Percentiles rank a stretch among this genome's conserved stretches.
Evolutionary conservation across 2,797 vertebrate species (phyloP).

Genomic region (Thamnophis elegans): DNA sequence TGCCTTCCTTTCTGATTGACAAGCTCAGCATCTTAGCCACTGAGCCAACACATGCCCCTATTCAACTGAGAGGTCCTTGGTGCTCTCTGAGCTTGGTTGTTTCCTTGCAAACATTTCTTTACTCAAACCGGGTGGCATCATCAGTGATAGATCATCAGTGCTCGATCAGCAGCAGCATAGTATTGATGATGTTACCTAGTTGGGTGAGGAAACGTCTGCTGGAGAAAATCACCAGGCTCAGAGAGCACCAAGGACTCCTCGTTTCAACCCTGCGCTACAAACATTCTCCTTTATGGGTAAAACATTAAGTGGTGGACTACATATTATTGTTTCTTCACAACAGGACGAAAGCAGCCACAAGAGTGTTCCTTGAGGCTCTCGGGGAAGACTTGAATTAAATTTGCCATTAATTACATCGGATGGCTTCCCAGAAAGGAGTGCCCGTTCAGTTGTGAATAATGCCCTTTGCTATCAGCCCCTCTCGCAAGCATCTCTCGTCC

Average conservation of each 20-base stretch:
- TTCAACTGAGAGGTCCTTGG: not conserved
- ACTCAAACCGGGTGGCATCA: not conserved
- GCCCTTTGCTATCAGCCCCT: not conserved
- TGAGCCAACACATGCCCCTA: no score
- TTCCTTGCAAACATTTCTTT: not conserved
- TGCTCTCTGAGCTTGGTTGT: not conserved
- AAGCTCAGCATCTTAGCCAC: no score
- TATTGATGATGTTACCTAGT: not conserved
- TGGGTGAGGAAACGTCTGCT: not conserved
- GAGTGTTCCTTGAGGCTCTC: not conserved
- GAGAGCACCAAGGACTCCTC: not conserved
- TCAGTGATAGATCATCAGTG: not conserved
- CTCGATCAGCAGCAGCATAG: not conserved
- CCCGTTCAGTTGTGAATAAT: not conserved
- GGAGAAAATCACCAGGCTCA: not conserved
- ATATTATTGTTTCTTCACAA: not conserved
- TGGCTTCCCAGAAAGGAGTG: not conserved
- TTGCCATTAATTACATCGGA: not conserved
- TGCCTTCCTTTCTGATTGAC: no score
- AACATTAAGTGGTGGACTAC: not conserved
- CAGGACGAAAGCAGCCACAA: not conserved
- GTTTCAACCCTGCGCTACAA: not conserved
- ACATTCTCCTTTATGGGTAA: not conserved
- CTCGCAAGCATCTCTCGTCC: not conserved
- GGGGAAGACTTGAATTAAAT: not conserved